Percentiles rank a stretch among this genome's conserved stretches.
These are phyloP conservation scores for Tachysurus fulvidraco DNA, from an alignment of 2,113 vertebrate genomes.

Conservation along the genomic window DNA sequence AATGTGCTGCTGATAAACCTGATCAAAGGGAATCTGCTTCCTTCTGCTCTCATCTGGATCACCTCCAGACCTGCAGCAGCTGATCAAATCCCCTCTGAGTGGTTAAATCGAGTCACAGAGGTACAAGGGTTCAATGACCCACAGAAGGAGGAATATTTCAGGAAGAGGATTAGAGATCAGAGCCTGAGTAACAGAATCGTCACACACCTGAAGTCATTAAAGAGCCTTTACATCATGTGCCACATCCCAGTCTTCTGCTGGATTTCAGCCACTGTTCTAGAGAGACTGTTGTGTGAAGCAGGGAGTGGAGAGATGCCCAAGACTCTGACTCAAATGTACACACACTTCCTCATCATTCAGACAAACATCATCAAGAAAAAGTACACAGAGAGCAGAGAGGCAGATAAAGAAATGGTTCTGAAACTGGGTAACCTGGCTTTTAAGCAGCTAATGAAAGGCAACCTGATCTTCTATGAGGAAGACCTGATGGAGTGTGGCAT, in stretches of 20 bases:
- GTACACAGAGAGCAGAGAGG: not conserved
- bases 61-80: not conserved
- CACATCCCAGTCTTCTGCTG: conserved; percentile 3
- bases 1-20: no score
- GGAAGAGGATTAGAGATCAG: conserved; percentile 1
- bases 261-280: not conserved
- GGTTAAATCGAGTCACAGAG: not conserved
- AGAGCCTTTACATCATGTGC: conserved; percentile 1
- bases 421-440: not conserved
- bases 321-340: not conserved
- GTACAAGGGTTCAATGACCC: not conserved
- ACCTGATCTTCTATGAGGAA: not conserved
- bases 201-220: conserved; percentile 11
- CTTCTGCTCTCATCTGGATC: no score
- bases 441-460: not conserved
- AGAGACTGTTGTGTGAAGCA: no score
- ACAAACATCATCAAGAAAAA: not conserved
- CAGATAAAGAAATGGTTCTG: not conserved
- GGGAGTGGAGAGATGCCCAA: no score
- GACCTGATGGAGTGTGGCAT: not conserved
- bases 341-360: not conserved
- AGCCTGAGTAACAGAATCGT: not conserved
- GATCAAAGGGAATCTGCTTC: no score
- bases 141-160: not conserved
- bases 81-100: not conserved